Evolutionary conservation across 1,140 invertebrate genomes (phyloP).

Genomic region (Lycorma delicatula): DNA sequence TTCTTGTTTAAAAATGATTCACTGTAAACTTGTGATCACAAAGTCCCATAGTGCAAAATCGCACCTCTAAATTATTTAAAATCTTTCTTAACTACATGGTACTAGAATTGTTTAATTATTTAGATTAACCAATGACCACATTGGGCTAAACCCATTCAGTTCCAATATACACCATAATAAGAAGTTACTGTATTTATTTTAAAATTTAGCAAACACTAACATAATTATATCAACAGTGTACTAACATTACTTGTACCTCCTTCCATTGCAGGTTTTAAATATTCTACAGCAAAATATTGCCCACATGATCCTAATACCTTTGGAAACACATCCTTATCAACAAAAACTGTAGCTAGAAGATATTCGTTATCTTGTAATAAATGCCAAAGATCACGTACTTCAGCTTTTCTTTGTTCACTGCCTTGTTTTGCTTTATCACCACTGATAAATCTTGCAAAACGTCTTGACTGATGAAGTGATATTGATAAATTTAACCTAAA

Average conservation of each 20-base stretch:
- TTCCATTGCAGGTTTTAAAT: constrained; percentile 39
- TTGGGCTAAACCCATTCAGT: too few relatives aligned
- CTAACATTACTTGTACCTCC: constrained; percentile 30
- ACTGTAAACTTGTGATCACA: too few relatives aligned
- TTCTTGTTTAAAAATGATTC: too few relatives aligned
- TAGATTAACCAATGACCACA: too few relatives aligned
- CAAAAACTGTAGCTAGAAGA: constrained; percentile 47
- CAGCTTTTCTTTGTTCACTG: constrained; percentile 37
- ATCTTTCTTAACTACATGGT: too few relatives aligned
- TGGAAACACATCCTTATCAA: constrained; percentile 51
- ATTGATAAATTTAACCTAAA: constrained; percentile 46
- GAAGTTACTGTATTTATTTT: too few relatives aligned
- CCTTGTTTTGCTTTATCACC: not conserved
- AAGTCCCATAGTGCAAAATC: too few relatives aligned
- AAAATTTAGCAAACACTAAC: too few relatives aligned
- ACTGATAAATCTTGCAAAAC: constrained; percentile 18
- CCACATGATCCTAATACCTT: constrained; percentile 58
- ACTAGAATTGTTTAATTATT: too few relatives aligned
- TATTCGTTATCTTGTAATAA: constrained; percentile 58
- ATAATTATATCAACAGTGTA: too few relatives aligned
- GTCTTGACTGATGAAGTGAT: constrained; percentile 38
- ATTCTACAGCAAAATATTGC: constrained; percentile 50
- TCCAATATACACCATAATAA: too few relatives aligned
- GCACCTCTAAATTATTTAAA: too few relatives aligned
- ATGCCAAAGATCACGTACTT: constrained; percentile 52